Conservation (phyloP, 2,113 vertebrate species). For the Cervus canadensis region DNA sequence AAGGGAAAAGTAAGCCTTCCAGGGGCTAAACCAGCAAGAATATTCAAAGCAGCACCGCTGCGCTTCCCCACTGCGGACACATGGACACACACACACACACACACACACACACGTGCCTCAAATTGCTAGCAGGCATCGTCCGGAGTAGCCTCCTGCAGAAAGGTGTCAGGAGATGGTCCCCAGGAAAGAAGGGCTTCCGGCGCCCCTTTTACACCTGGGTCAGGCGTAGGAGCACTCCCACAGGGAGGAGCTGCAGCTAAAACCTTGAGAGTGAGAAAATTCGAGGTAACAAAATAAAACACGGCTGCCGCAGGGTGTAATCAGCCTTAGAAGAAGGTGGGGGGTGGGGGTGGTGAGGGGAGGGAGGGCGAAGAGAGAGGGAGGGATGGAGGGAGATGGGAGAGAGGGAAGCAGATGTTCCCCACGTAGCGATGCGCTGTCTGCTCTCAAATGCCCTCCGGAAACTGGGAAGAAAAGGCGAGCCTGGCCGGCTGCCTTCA, state of each 20-base stretch:
- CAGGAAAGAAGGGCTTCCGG: neutral
- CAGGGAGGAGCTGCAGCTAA: neutral
- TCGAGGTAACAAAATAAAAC: neutral
- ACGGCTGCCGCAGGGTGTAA: neutral
- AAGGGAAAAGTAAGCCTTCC: neutral
- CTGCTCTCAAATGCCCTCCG: too few relatives aligned
- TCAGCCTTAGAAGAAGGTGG: too few relatives aligned
- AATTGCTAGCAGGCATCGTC: neutral
- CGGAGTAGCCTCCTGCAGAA: neutral
- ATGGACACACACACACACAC: neutral
- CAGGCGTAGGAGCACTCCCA: neutral
- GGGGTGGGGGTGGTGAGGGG: too few relatives aligned
- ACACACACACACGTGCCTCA: neutral
- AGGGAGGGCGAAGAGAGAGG: too few relatives aligned
- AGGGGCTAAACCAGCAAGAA: neutral
- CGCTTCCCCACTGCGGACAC: accelerated
- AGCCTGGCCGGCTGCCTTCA: too few relatives aligned
- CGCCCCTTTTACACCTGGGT: neutral
- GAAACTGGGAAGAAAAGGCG: too few relatives aligned
- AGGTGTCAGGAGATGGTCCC: neutral
- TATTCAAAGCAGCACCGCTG: neutral
- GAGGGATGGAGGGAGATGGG: too few relatives aligned
- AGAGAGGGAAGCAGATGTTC: too few relatives aligned
- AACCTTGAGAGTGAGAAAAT: neutral
- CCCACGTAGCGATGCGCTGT: too few relatives aligned